Base-by-base conservation (phyloP, 1,140 invertebrate genomes). In the Platyscapa corneri region DNA sequence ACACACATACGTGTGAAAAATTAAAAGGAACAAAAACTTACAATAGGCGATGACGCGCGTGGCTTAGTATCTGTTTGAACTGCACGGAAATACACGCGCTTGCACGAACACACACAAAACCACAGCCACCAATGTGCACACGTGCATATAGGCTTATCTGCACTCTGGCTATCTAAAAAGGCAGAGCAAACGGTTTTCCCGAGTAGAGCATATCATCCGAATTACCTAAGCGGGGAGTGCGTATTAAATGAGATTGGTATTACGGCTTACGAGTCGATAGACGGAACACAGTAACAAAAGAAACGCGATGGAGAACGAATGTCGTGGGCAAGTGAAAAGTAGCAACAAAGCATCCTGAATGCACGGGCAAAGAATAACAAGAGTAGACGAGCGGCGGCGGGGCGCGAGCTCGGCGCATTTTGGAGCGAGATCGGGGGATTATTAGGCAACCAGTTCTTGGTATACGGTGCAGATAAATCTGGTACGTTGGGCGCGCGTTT, bases 31-130 rank as follows among this genome's bases (percentile, higher is more conserved):
- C 67, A 8, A 8, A 37, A 70, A 18, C 32, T 70, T 8, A 23
- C 67, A 20, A 70, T 70, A 23, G 67, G 18, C 67, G 67, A 70
- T 70, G 67, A 70, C 67, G 67, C 67, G 67, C 32, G 18, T 20
- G 32, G 18, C 32, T 37, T 32, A 32, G 67, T 37, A 0, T 70
- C 32, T 20, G 30, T 37, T 37, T 14, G 7, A 32, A 34, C 32
- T 10, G 14, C 10, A 67, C 2, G 30, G 32, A 3, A 30, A 16
- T 12, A 67, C 65, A 32, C 30, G 56, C 56, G 23, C 56, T 6
- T 23, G 56, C 14, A 14, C 56, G 23, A 20, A 23, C 27, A 60
- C 56, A 1, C 27, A 27, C 2, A 56, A 3, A 10, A 3, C 12
- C 18, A 10, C 60, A 7, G 3, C 7, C 3, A 8, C 60, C 3